Base-by-base conservation (phyloP, 1,140 invertebrate species). In the Carposina sasakii region DNA sequence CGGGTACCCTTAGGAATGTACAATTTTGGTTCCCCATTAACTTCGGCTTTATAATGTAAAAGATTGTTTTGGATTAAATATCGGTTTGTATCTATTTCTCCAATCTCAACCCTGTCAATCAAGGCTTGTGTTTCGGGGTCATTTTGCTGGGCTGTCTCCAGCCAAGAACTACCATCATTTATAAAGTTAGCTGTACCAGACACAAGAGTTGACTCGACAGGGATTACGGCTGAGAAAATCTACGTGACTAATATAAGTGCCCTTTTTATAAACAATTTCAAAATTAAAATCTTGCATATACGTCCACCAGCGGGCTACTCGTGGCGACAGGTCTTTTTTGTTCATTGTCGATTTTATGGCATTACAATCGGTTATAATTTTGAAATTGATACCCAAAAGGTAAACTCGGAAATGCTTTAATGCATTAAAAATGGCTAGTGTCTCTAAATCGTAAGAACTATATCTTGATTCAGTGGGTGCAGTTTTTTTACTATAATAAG, bases 401-500 rank as follows among this genome's bases (percentile, higher is more conserved):
- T 48, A 48, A 8, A 39, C 34, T 8, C 45, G 3, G 19, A 66
- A 66, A 48, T 60, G 46, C 28, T 51, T 48, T 3, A 55, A 6
- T 10, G 57, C 40, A 23, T 61, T 56, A 13, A 81, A 75, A 61
- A 88, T 54, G 2, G 59, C 62, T n/a, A 68, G 42, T 1, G 89
- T 61, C 47, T 78, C 71, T n/a, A 78, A 31, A 30, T 75, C 67
- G 44, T 65, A 76, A 36, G 63, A 71, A 6, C 41, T 41, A 33
- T 66, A 76, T 37, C 54, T 69, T 19, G 57, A 67, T 69, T 81
- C 54, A 71, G 70, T 0, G 61, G 73, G 23, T 74, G 44, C 8
- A 81, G 54, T 16, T 30, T 52, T 19, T 67, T 87, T 86, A 68
- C 57, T 74, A 68, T 57, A 66, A 51, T 57, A 61, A 55, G 77